Base-by-base conservation (phyloP, 2,797 vertebrate species). In the Liasis olivaceus region DNA sequence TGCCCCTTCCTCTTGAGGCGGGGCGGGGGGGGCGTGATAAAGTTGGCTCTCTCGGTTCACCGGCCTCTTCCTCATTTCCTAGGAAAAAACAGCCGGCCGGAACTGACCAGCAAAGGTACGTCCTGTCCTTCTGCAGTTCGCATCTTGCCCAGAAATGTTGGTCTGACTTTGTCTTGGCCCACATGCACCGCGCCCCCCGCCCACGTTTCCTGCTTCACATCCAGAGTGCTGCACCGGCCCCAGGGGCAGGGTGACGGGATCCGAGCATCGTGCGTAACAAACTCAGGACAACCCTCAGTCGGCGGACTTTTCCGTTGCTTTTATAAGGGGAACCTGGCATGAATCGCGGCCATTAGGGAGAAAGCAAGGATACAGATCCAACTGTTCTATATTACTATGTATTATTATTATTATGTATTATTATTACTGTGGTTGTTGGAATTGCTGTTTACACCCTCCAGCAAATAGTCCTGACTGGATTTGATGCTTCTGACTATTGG, bases 31-130 rank as follows among this genome's bases (percentile, higher is more conserved):
- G 36, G 36, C 36, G 36, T 36, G 36, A 36, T 36, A 9, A 26
- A 22, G 42, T 3, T 2, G 8, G 36, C 12, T 31, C 13, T 1
- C 1, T 17, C 47, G 2, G 62, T 36, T 56, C 12, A 93, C 6
- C 0, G 51, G 60, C 24, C 9, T 89, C 36, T 95, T 1, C 89
- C 4, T 89, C 14, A 0, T 0, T 24, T 72, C 2, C 2, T 93
- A 97, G 97, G 95, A 97, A 95, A 91, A 97, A 96, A 63, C 95
- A 92, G 0, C 89, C 93, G 69, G 92, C 94, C 0, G 94, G 94
- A 0, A 94, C 94, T 90, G 96, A 97, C 88, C 95, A 91, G 72
- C 28, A 56, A 88, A 97, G 97, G 97, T 97, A 95, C 64, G 96
- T 12, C 2, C 14, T 47, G 31, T 13, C 58, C 58, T 60, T 14